Evolutionary conservation across 2,113 vertebrate genomes (phyloP).

Genomic region (Collichthys lucidus): DNA sequence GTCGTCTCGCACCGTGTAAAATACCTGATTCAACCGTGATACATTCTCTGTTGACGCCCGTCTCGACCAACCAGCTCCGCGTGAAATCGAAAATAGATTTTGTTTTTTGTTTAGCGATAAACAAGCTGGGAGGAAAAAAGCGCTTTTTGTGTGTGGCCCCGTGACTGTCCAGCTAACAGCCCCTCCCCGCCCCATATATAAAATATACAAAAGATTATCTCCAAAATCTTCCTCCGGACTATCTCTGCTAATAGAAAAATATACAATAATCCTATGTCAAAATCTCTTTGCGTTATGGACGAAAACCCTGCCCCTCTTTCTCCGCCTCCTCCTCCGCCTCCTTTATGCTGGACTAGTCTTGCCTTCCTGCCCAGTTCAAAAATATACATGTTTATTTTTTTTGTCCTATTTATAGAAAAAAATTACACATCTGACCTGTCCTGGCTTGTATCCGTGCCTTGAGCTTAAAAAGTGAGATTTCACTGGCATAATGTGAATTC

Average conservation of each 20-base stretch:
- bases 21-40: conserved; percentile 78
- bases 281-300: conserved; percentile 78
- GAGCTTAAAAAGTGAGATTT: conserved; percentile 69
- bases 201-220: conserved; percentile 87
- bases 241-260: conserved; percentile 86
- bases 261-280: conserved; percentile 86
- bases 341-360: conserved; percentile 50
- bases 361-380: conserved; percentile 80
- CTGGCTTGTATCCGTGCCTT: conserved; percentile 73
- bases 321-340: conserved; percentile 15
- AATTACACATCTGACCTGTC: conserved; percentile 65
- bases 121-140: conserved; percentile 64
- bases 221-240: conserved; percentile 80
- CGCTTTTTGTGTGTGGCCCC: conserved; percentile 61
- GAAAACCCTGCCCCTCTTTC: conserved; percentile 56
- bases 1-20: conserved; percentile 55
- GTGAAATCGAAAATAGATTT: conserved; percentile 77
- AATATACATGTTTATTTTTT: conserved; percentile 82
- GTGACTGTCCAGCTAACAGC: conserved; percentile 68
- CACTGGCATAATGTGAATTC: conserved; percentile 71
- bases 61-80: conserved; percentile 38
- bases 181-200: conserved; percentile 77
- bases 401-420: conserved; percentile 79
- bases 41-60: conserved; percentile 72
- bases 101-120: conserved; percentile 52